Base-by-base conservation (phyloP, 1,140 invertebrate species). In the Whitmania pigra region DNA sequence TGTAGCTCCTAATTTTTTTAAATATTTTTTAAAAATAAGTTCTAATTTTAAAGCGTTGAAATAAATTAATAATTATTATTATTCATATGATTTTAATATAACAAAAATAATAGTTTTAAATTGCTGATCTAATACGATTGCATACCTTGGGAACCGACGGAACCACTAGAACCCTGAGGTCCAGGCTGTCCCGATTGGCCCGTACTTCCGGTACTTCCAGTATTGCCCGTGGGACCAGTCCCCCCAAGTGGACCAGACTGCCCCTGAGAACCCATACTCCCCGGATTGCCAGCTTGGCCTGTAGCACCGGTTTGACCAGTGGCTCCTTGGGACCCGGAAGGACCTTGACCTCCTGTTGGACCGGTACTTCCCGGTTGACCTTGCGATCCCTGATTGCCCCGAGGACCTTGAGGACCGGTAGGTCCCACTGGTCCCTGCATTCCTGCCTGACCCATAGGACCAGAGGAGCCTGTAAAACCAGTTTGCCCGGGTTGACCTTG, bases 261-360 rank as follows among this genome's bases (percentile, higher is more conserved):
- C 31, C 67, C 29, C 36, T 68, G 67, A 2, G 25, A 29, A 27
- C 67, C 67, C 17, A 40, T 29, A 11, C 29, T 29, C 20, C 67
- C 67, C 6, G n/a, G n/a, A 36, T 25, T 68, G 20, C 67, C 67
- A 31, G 81, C 81, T 69, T 78, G 74, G 67, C 86, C 85, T 73
- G 82, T 63, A 67, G 60, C 76, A 74, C 60, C 85, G 82, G 63
- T 78, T 77, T 67, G 77, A 68, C 70, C 84, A n/a, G 69, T 43
- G 17, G 57, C 20, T 5, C 79, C 79, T 72, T 29, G 71, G 54
- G 72, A 75, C 68, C 55, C 69, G 25, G n/a, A 60, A 77, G 74
- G 22, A 66, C 74, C 74, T 49, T 53, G 57, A n/a, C 73, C 69
- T 60, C 79, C 79, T 49, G 71, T 31, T 49, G 54, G 36, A 22